These are phyloP conservation scores for Phrynocephalus forsythii DNA, from an alignment of 2,797 vertebrate genomes.

Conservation along the genomic window DNA sequence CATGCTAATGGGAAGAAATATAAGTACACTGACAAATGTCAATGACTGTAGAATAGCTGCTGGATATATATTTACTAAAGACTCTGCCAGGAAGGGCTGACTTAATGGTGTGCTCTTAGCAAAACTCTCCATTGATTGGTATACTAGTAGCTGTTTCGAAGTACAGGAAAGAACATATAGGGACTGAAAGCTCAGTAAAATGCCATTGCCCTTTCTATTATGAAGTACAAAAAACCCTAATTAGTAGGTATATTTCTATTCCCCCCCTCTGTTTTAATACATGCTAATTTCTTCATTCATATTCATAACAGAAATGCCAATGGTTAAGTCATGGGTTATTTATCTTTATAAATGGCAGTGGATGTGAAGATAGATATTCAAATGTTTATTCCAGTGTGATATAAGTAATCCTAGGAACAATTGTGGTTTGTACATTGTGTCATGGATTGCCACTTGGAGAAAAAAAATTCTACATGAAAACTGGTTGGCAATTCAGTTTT, in stretches of 20 bases:
- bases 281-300: background rate
- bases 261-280: background rate
- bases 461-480: background rate
- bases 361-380: background rate
- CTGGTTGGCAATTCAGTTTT: too few species aligned
- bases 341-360: background rate
- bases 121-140: conserved; percentile 59
- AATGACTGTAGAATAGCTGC: conserved; percentile 69
- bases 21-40: conserved; percentile 73
- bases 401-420: background rate
- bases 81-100: conserved; percentile 58
- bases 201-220: background rate
- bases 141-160: conserved; percentile 49
- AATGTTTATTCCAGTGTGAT: background rate
- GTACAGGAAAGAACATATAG: conserved; percentile 50
- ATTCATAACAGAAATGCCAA: background rate
- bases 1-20: conserved; percentile 69
- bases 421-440: background rate
- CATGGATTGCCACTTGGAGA: background rate
- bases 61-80: conserved; percentile 72
- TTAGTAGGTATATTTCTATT: background rate
- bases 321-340: background rate
- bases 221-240: background rate
- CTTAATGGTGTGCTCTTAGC: conserved; percentile 58
- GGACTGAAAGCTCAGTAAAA: conserved; percentile 17